These are phyloP conservation scores for Drosophila quadrilineata DNA, from an alignment of 1,140 invertebrate genomes.

Conservation along the genomic window DNA sequence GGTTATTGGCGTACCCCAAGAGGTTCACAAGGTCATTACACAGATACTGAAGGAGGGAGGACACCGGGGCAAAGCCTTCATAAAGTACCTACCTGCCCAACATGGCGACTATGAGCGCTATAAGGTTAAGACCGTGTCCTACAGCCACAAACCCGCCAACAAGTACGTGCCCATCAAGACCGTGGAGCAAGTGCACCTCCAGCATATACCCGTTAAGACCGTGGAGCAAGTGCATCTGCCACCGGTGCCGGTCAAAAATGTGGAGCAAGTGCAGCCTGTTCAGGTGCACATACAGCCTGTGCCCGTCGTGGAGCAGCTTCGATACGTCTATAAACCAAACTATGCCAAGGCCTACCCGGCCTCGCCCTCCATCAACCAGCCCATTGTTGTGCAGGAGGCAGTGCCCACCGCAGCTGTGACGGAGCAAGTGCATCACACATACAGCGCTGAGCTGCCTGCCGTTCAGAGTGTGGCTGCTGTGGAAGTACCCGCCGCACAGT, in stretches of 20 bases:
- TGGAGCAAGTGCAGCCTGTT: slow-evolving; percentile 44
- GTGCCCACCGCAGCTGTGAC: neutral
- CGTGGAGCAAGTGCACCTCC: no score
- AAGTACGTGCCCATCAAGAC: slow-evolving; percentile 39
- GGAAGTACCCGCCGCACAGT: slow-evolving; percentile 20
- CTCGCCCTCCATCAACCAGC: slow-evolving; percentile 44
- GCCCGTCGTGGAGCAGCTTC: slow-evolving; percentile 72
- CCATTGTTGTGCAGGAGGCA: slow-evolving; percentile 63
- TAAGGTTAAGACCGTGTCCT: slow-evolving; percentile 34
- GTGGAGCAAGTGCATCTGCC: no score
- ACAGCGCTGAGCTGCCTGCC: slow-evolving; percentile 39
- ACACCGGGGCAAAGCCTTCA: slow-evolving; percentile 59
- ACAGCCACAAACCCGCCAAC: slow-evolving; percentile 33
- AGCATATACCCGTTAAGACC: slow-evolving; percentile 31
- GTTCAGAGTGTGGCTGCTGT: neutral
- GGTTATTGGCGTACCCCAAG: slow-evolving; percentile 52
- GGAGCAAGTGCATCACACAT: slow-evolving; percentile 59
- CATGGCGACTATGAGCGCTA: slow-evolving; percentile 61
- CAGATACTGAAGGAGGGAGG: slow-evolving; percentile 65
- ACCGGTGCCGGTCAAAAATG: slow-evolving; percentile 24
- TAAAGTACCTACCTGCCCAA: slow-evolving; percentile 66
- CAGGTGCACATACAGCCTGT: slow-evolving; percentile 74
- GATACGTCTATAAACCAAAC: slow-evolving; percentile 62
- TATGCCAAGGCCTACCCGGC: slow-evolving; percentile 13
- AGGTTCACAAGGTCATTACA: slow-evolving; percentile 70